Conservation (phyloP, 2,888 invertebrate genomes). For the Tetanocera ferruginea region DNA sequence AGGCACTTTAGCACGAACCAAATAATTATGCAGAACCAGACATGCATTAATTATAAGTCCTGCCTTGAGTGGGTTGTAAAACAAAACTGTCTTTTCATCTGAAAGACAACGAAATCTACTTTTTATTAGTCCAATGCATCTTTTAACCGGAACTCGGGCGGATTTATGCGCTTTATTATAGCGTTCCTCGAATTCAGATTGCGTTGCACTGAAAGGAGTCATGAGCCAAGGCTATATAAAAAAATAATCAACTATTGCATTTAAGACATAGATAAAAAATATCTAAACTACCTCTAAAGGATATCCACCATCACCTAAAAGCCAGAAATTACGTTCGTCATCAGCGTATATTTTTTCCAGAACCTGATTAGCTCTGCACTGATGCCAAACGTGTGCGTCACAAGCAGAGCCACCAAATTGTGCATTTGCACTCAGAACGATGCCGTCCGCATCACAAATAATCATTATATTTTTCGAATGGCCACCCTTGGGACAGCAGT, state of each 20-base stretch:
- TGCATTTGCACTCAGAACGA: constrained; percentile 14
- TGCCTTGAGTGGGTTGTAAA: background rate
- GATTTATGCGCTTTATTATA: constrained; percentile 39
- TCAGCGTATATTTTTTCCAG: constrained; percentile 4
- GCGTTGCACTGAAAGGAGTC: constrained; percentile 11
- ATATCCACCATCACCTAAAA: constrained; percentile 41
- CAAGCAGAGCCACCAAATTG: constrained; percentile 26
- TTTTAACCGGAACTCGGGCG: background rate
- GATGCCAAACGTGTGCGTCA: constrained; percentile 31
- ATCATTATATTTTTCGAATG: constrained; percentile 39
- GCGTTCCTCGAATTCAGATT: constrained; percentile 12
- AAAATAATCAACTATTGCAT: background rate
- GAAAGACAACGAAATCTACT: constrained; percentile 21
- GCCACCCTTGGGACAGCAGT: constrained; percentile 33
- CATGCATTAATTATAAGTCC: constrained; percentile 20
- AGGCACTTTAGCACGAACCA: constrained; percentile 1
- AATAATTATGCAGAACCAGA: constrained; percentile 6
- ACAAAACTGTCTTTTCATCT: constrained; percentile 7
- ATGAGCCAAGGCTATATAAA: background rate
- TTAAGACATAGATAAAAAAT: background rate
- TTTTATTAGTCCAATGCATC: constrained; percentile 23
- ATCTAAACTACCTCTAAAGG: constrained; percentile 30
- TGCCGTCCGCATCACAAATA: constrained; percentile 39
- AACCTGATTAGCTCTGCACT: background rate
- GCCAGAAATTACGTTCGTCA: constrained; percentile 36